Base-by-base conservation (phyloP, 1,140 invertebrate genomes). In the Rhopalosiphum padi region DNA sequence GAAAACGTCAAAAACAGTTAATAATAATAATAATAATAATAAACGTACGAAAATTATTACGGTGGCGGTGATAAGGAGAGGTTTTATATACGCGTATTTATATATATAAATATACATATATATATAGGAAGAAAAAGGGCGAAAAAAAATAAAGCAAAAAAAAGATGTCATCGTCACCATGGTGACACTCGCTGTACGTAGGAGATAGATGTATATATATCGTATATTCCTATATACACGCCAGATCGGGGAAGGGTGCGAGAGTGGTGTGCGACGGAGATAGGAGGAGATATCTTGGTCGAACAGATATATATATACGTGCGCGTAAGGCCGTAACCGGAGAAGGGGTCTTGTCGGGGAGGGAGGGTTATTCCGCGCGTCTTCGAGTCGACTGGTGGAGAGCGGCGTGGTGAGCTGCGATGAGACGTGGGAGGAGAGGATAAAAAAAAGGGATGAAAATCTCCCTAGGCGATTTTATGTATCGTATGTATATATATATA, bases 131-230 rank as follows among this genome's bases (percentile, higher is more conserved):
- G 41, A 15, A 55, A 60, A 90, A 90, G 51, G 82, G 37, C 35
- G 35, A 90, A 60, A 43, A 41, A 55, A 43, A 35, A 48, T 21
- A 77, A 43, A n/a, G 43, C 41, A 51, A 51, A 82, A 82, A 68
- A 82, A 91, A 83, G 68, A 93, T 93, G 91, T 93, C 91, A 93
- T 93, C 91, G 91, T 93, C 77, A 85, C 91, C 91, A 93, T 93
- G 91, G 91, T 85, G 89, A 90, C 89, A 90, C 89, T 30, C 30
- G 25, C 60, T 60, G 41, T 88, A 87, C 30, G 23, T 51, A 60
- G 37, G 53, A 55, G 23, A 43, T 90, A 60, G 15, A 90, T 48
- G 21, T 37, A 37, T 85, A 41, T 87, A 25, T 23, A 30, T 60
- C 7, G 85, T 90, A 60, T 55, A 60, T 9, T 25, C 55, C 8